Percentiles rank a stretch among this genome's conserved stretches.
These are phyloP conservation scores for Arctocebus calabarensis DNA, from an alignment of 2,797 vertebrate species.

Conservation along the genomic window DNA sequence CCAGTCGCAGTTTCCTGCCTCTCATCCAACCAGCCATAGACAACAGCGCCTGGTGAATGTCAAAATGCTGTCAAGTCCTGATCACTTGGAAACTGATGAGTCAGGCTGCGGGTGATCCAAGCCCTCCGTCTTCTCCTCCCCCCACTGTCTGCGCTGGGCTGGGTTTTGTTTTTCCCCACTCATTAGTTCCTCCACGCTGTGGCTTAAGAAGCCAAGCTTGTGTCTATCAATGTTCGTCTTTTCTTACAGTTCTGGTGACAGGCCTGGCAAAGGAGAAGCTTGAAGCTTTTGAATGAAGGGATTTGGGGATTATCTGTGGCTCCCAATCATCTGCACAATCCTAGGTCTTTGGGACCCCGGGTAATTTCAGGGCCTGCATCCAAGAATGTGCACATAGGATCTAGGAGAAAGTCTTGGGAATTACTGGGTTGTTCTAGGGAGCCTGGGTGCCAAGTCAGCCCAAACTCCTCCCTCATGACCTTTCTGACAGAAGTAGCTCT, in stretches of 20 bases:
- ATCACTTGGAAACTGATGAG: constrained; percentile 57
- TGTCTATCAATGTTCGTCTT: constrained; percentile 65
- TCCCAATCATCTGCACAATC: background rate
- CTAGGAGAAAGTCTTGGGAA: background rate
- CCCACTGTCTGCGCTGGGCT: background rate
- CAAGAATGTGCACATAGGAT: background rate
- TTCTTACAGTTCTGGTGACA: constrained; percentile 66
- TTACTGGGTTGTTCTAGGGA: background rate
- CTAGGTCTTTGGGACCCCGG: background rate
- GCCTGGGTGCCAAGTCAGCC: background rate
- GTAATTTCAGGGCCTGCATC: background rate
- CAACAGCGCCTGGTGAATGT: constrained; percentile 1
- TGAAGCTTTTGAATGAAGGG: constrained; percentile 30
- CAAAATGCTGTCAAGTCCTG: constrained; percentile 14
- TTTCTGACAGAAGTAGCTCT: background rate
- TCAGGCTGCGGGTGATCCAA: constrained; percentile 49
- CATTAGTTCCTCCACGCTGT: constrained; percentile 33
- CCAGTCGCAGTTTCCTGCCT: background rate
- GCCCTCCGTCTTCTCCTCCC: constrained; percentile 20
- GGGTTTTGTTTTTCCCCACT: constrained; percentile 20
- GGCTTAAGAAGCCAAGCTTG: constrained; percentile 59
- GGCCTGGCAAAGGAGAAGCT: constrained; percentile 29
- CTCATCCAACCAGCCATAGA: background rate
- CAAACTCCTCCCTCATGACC: background rate
- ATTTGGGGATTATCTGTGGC: constrained; percentile 3